Base-by-base conservation (phyloP, 2,888 invertebrate genomes). In the Caenorhabditis uteleia region DNA sequence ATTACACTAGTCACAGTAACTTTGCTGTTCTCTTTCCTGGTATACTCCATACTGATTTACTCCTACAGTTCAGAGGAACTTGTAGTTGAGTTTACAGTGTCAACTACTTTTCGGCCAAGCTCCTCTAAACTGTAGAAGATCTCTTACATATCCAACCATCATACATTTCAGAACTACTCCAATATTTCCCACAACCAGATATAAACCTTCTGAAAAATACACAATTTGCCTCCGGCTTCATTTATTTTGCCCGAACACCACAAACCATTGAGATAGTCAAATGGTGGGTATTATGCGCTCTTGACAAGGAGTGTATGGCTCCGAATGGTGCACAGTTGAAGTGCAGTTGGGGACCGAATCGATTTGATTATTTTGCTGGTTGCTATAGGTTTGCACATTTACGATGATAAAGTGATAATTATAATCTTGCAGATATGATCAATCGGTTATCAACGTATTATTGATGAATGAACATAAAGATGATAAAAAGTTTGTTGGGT, bases 1-100 rank as follows among this genome's bases (percentile, higher is more conserved):
- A 50, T 18, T 47, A 61, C 34, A n/a, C 61, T 14, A 61, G 61
- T 18, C 61, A 61, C 31, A 56, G 55, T 16, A 61, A 61, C 21
- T 61, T 46, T 46, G 61, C 61, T 2, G 38, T 38, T 2, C 7
- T 61, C n/a, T 43, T 49, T 14, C 45, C 34, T 29, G 16, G 57
- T 57, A 25, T 38, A n/a, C n/a, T n/a, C n/a, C n/a, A n/a, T n/a
- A n/a, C n/a, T n/a, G n/a, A n/a, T n/a, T n/a, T n/a, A n/a, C n/a
- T n/a, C n/a, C n/a, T n/a, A n/a, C n/a, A n/a, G n/a, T n/a, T n/a
- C n/a, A n/a, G n/a, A n/a, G n/a, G n/a, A n/a, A n/a, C n/a, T n/a
- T n/a, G n/a, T n/a, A n/a, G n/a, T n/a, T n/a, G n/a, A n/a, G n/a
- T n/a, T n/a, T n/a, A n/a, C n/a, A n/a, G n/a, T n/a, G n/a, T n/a